Base-by-base conservation (phyloP, 2,113 vertebrate genomes). In the Vireo altiloquus region DNA sequence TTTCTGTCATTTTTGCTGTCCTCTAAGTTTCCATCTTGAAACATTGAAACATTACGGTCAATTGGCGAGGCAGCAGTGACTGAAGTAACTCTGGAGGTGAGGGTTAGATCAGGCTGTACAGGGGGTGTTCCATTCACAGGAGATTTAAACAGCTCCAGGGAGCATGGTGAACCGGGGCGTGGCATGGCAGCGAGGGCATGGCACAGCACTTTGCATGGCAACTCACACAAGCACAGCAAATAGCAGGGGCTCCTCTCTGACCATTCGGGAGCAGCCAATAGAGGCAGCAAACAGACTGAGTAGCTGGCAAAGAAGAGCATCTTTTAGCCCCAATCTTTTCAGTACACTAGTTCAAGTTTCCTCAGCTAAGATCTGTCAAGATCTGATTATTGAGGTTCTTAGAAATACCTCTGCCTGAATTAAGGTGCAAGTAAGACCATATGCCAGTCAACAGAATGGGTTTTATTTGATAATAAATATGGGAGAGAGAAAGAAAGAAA, bases 11-110 rank as follows among this genome's bases (percentile, higher is more conserved):
- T 10, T 61, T 65, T 69, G 9, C 37, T 27, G 2, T 49, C 30
- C 47, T 84, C 15, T 35, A 77, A 28, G 20, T 59, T 64, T 8
- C 10, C 11, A 18, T 19, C 25, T 69, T 49, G 25, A 59, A 79
- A 70, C 3, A 3, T 80, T 77, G n/a, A n/a, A n/a, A n/a, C n/a
- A n/a, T n/a, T n/a, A 27, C 6, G 22, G 64, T 70, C n/a, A 61
- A 7, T 13, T 0, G 0, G 19, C 0, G 1, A 54, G 39, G 20
- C 47, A 23, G 12, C 47, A 47, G 28, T 24, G 40, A 39, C 33
- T 53, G n/a, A 54, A 39, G 16, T 33, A 79, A 30, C 30, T 30
- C 42, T 30, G 7, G 15, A 16, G 49, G 31, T 46, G 47, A 53
- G 46, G 8, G 8, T 46, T 33, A 28, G 23, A 28, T 61, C 22